These are phyloP conservation scores for Nemopilema nomurai DNA, from an alignment of 30 jellyfish, hydroid and myxozoan species.

Conservation along the genomic window DNA sequence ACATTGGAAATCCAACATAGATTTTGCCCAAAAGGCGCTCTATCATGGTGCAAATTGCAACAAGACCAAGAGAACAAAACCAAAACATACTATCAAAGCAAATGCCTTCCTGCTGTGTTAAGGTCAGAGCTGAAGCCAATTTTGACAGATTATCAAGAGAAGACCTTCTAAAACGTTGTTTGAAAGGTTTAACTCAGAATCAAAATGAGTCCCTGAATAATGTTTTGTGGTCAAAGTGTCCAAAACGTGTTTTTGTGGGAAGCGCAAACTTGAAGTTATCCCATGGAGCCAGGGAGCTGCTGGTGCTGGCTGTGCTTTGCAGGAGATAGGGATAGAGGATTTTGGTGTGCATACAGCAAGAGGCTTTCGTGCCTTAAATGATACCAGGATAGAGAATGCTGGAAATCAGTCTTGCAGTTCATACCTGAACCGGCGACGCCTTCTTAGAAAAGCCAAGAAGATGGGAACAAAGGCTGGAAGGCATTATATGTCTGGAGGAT, in stretches of 20 bases:
- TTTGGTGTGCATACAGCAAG: not conserved
- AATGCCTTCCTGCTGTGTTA: slow-evolving; percentile 53
- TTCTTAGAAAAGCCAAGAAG: not conserved
- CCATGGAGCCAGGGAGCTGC: slow-evolving; percentile 15
- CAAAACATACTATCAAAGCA: not conserved
- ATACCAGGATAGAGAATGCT: not conserved
- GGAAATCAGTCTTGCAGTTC: not conserved
- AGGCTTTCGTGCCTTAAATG: slow-evolving; percentile 1
- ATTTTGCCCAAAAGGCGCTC: slow-evolving; percentile 34
- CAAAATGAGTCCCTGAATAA: slow-evolving; percentile 56
- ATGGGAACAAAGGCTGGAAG: not conserved
- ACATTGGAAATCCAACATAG: slow-evolving; percentile 33
- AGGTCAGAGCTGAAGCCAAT: slow-evolving; percentile 34
- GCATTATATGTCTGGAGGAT: not conserved
- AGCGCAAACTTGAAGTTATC: slow-evolving; percentile 2
- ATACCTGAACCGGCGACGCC: not conserved
- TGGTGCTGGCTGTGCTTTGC: not conserved
- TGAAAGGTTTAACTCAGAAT: slow-evolving; percentile 49
- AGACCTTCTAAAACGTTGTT: slow-evolving; percentile 38
- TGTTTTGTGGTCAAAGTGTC: slow-evolving; percentile 53
- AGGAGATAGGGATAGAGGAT: not conserved
- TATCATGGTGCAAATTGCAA: slow-evolving; percentile 38
- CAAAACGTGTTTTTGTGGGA: slow-evolving; percentile 32
- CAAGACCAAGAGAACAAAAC: slow-evolving; percentile 11
- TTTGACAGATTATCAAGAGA: slow-evolving; percentile 29